These are phyloP conservation scores for Harpagifer antarcticus DNA, from an alignment of 2,797 vertebrate genomes.

Conservation along the genomic window DNA sequence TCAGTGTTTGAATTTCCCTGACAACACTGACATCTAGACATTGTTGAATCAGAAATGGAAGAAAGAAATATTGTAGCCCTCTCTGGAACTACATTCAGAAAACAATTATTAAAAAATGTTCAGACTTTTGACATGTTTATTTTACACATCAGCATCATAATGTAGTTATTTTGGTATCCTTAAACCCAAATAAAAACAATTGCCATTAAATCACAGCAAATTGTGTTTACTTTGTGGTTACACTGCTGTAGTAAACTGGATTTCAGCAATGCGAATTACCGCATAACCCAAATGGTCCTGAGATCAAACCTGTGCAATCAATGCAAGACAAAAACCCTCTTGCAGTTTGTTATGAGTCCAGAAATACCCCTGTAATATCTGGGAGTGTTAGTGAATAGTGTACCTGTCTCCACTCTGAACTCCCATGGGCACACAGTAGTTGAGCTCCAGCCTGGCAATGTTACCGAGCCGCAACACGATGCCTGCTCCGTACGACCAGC, in stretches of 20 bases:
- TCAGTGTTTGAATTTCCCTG: no score
- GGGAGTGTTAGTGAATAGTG: constrained; percentile 5
- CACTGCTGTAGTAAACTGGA: background rate
- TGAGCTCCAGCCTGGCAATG: constrained; percentile 96
- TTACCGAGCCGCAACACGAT: constrained; percentile 94
- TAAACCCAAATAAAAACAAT: background rate
- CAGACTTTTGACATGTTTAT: background rate
- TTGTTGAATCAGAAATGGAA: background rate
- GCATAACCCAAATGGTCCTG: background rate
- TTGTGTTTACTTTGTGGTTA: no score
- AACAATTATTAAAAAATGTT: no score
- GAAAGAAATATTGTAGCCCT: background rate
- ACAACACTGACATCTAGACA: background rate
- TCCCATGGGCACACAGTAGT: constrained; percentile 98
- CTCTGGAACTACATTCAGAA: no score
- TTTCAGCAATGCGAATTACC: background rate
- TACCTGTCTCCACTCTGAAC: constrained; percentile 95
- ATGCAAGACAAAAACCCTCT: background rate
- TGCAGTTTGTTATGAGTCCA: background rate
- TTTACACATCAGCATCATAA: background rate
- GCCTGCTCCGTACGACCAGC: constrained; percentile 95
- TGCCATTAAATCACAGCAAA: background rate
- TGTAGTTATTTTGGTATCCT: background rate
- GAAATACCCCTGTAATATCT: background rate
- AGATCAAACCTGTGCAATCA: background rate